Percentiles rank a stretch among this genome's conserved stretches.
phyloP scores from a whole-genome alignment of 2,888 invertebrate species.

The Hyposoter dolosus region DNA sequence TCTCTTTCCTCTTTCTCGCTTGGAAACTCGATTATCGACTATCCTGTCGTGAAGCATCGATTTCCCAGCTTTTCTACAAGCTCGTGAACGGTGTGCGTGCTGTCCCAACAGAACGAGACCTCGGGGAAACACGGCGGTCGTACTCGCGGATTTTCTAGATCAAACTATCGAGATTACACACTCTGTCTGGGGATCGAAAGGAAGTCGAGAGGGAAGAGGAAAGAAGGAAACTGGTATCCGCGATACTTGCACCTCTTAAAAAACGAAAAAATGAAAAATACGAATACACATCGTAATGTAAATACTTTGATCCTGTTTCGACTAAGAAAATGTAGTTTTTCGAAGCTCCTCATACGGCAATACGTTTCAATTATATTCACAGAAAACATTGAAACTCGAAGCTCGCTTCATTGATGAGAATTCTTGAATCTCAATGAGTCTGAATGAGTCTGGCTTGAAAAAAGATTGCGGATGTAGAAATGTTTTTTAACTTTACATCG shows the following conservation, averaged over 20 bases:
- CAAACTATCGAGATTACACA: slow-evolving; percentile 64
- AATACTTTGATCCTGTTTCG: slow-evolving; percentile 14
- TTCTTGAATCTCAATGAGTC: not conserved
- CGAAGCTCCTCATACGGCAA: too few species aligned
- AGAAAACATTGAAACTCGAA: too few species aligned
- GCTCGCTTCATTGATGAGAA: too few species aligned
- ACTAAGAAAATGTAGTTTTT: slow-evolving; percentile 2
- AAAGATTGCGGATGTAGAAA: not conserved
- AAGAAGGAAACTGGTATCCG: slow-evolving; percentile 43
- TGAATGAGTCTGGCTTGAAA: not conserved
- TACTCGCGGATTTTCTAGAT: slow-evolving; percentile 55
- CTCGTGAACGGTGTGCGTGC: slow-evolving; percentile 12
- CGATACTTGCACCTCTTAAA: slow-evolving; percentile 28
- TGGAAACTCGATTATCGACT: slow-evolving; percentile 72
- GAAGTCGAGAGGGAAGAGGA: slow-evolving; percentile 5
- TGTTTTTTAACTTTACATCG: slow-evolving; percentile 15
- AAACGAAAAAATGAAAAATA: not conserved
- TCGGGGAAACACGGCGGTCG: slow-evolving; percentile 44
- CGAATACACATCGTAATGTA: not conserved
- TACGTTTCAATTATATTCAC: too few species aligned
- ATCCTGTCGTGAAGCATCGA: slow-evolving; percentile 64
- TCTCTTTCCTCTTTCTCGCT: slow-evolving; percentile 36
- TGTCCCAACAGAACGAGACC: slow-evolving; percentile 53
- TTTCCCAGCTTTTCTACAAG: slow-evolving; percentile 33
- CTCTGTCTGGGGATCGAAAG: slow-evolving; percentile 34